phyloP scores from a whole-genome alignment of 2,888 invertebrate species.

The Drosophila antonietae region DNA sequence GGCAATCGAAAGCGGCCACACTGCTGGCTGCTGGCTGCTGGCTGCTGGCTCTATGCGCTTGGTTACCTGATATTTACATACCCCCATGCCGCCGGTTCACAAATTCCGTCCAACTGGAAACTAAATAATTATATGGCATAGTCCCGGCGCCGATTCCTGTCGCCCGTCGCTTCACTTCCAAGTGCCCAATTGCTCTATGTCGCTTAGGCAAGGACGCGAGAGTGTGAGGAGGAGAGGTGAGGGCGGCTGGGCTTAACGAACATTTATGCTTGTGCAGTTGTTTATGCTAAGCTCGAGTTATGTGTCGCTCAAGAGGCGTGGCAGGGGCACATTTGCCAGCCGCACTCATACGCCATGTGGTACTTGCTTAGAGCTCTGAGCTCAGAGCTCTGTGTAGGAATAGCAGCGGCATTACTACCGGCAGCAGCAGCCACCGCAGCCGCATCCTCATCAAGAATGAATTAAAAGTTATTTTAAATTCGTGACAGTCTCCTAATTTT shows the following conservation, averaged over 20 bases:
- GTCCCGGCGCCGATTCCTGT: constrained; percentile 1
- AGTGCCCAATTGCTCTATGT: constrained; percentile 7
- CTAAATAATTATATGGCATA: constrained; percentile 75
- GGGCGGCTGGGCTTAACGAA: constrained; percentile 63
- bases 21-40: constrained; percentile 5
- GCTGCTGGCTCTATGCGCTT: constrained; percentile 22
- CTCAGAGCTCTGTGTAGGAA: constrained; percentile 14
- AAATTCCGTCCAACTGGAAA: constrained; percentile 70
- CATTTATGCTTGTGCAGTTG: constrained; percentile 78
- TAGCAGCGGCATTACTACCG: constrained; percentile 15
- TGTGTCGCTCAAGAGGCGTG: constrained; percentile 72
- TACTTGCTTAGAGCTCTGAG: constrained; percentile 20
- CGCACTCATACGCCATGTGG: constrained; percentile 74
- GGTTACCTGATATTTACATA: constrained; percentile 53
- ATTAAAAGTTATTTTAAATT: constrained; percentile 82
- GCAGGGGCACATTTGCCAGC: constrained; percentile 69
- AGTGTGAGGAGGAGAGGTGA: too few relatives aligned
- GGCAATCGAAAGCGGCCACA: constrained; percentile 69
- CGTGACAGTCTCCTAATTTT: constrained; percentile 81
- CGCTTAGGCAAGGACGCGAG: neutral
- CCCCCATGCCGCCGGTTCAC: constrained; percentile 54
- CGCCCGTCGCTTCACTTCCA: neutral
- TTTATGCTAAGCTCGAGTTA: constrained; percentile 79
- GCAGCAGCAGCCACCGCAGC: constrained; percentile 38
- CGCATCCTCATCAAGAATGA: constrained; percentile 78